These are phyloP conservation scores for Timema cristinae DNA, from an alignment of 2,888 invertebrate species.

Conservation along the genomic window DNA sequence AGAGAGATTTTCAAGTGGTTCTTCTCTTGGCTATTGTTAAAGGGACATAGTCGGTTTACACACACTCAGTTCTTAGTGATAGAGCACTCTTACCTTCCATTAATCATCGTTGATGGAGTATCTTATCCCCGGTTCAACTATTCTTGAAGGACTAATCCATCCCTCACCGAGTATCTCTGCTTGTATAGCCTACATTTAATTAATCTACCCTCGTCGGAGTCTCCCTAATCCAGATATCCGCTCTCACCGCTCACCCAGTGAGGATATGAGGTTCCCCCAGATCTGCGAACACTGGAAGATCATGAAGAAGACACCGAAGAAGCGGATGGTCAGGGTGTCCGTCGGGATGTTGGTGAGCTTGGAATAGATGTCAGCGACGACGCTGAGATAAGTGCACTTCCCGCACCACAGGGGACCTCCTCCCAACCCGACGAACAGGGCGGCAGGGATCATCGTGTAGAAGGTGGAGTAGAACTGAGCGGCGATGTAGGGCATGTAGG, in stretches of 20 bases:
- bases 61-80: too few species aligned
- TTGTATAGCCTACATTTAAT: too few species aligned
- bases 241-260: conserved; percentile 58
- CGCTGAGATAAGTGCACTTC: conserved; percentile 89
- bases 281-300: conserved; percentile 95
- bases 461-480: conserved; percentile 87
- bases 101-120: too few species aligned
- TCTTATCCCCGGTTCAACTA: too few species aligned
- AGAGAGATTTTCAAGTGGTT: too few species aligned
- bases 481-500: conserved; percentile 88
- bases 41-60: too few species aligned
- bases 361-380: conserved; percentile 75
- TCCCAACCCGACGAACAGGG: conserved; percentile 80
- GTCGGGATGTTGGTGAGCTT: conserved; percentile 62
- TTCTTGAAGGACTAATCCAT: too few species aligned
- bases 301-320: conserved; percentile 95
- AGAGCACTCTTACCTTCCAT: too few species aligned
- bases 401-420: conserved; percentile 95
- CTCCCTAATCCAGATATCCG: background rate
- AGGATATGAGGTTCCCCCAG: conserved; percentile 89
- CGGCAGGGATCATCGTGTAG: conserved; percentile 78
- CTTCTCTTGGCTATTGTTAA: too few species aligned
- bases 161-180: too few species aligned
- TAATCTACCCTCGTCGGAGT: background rate
- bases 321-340: conserved; percentile 80